These are phyloP conservation scores for Aegithalos caudatus DNA, from an alignment of 2,113 vertebrate species.

Conservation along the genomic window DNA sequence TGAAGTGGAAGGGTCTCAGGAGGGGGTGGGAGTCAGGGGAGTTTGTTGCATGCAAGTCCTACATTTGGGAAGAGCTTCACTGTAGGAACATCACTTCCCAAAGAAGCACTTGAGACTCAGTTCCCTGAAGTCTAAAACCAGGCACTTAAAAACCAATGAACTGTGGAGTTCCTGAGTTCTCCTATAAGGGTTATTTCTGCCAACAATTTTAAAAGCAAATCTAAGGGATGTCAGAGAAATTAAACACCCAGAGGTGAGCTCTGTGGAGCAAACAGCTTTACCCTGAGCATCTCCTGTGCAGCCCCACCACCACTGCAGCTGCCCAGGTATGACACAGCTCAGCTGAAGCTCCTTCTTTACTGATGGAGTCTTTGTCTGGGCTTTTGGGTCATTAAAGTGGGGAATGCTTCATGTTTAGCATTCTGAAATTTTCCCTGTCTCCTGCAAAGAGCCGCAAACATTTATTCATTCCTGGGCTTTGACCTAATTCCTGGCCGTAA, in stretches of 20 bases:
- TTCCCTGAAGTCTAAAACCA: background rate
- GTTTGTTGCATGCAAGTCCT: background rate
- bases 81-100: background rate
- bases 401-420: background rate
- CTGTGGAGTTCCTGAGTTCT: background rate
- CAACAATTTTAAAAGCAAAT: background rate
- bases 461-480: background rate
- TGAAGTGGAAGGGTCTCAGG: background rate
- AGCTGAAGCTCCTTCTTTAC: background rate
- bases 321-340: rapidly evolving
- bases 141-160: background rate
- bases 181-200: background rate
- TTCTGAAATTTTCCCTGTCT: background rate
- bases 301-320: background rate
- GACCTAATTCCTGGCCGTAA: slow-evolving; percentile 40
- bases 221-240: background rate
- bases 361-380: background rate
- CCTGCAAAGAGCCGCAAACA: background rate
- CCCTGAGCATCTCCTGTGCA: background rate
- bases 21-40: background rate
- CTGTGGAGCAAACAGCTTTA: background rate
- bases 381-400: background rate
- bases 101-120: background rate
- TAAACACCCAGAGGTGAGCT: background rate
- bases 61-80: background rate